Conservation (phyloP, 2,888 invertebrate genomes). For the Chirona hameri region DNA sequence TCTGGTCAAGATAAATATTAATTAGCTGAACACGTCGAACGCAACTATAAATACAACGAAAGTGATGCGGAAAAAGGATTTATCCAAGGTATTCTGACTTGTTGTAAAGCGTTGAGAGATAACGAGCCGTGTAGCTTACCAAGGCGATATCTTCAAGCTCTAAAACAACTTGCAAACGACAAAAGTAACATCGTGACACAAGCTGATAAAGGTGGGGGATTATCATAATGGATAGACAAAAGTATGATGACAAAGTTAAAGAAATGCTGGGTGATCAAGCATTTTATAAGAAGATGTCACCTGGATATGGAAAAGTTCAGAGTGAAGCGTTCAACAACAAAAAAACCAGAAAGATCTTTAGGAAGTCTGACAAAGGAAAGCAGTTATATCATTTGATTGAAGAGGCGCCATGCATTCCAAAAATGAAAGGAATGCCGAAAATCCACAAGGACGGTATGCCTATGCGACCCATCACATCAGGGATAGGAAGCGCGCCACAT, state of each 20-base stretch:
- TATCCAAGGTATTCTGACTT: background rate
- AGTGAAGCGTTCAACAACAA: background rate
- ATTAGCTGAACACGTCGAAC: background rate
- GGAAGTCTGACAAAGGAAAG: background rate
- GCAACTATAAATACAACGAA: background rate
- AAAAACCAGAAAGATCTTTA: background rate
- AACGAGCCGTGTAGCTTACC: background rate
- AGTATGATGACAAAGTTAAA: background rate
- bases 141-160: background rate
- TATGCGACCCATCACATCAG: background rate
- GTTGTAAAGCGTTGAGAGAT: slow-evolving; percentile 1
- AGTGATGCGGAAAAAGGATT: background rate
- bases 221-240: background rate
- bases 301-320: background rate
- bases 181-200: background rate
- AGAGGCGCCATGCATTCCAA: background rate
- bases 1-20: background rate
- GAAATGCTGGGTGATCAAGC: background rate
- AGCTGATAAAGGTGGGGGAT: background rate
- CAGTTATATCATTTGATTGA: no score
- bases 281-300: background rate
- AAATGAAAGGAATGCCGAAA: background rate
- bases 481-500: no score
- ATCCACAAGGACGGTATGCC: background rate
- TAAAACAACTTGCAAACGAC: background rate